phyloP scores from a whole-genome alignment of 2,113 vertebrate genomes.

The Psephotus haematonotus region DNA sequence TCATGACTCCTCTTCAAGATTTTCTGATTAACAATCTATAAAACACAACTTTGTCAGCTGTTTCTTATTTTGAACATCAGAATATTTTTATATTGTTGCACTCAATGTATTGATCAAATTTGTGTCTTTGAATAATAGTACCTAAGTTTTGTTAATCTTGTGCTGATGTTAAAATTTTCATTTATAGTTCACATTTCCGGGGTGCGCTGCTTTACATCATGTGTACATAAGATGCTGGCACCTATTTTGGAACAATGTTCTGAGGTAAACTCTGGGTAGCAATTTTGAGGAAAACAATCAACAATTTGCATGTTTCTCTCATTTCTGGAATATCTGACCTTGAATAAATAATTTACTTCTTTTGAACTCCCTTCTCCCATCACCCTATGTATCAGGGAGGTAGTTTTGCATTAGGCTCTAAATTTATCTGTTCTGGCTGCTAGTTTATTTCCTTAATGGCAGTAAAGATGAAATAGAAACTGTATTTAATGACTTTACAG shows the following conservation, averaged over 20 bases:
- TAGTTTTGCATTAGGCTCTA: not conserved
- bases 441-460: not conserved
- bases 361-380: not conserved
- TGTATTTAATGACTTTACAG: not conserved
- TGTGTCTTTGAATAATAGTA: not conserved
- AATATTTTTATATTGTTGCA: not conserved
- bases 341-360: not conserved
- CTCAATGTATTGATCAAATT: not conserved
- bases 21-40: not conserved
- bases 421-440: not conserved
- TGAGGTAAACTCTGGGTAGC: not conserved
- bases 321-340: not conserved
- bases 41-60: accelerated
- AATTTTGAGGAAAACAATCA: not conserved
- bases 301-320: not conserved
- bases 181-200: not conserved
- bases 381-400: not conserved
- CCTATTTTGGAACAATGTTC: not conserved
- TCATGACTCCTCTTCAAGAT: not conserved
- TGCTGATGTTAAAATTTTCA: not conserved
- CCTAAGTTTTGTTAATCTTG: not conserved
- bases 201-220: not conserved
- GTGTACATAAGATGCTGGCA: not conserved
- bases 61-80: not conserved
- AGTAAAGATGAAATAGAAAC: not conserved